Conservation (phyloP, 2,797 vertebrate genomes). For the Salmo trutta region DNA sequence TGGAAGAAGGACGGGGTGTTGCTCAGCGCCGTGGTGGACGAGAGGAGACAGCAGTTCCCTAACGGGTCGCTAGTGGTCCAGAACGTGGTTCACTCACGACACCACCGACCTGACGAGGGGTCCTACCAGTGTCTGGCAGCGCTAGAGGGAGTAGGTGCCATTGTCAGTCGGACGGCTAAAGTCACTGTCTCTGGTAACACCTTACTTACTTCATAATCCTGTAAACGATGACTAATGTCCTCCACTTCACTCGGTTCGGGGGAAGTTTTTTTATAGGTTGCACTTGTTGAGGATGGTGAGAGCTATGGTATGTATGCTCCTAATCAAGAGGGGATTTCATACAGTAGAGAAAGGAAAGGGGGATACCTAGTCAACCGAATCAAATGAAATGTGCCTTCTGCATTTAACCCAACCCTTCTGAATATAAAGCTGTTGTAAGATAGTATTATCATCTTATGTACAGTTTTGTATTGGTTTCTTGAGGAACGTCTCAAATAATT, state of each 20-base stretch:
- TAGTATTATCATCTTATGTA: background rate
- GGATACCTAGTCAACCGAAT: too few relatives aligned
- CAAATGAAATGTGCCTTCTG: too few relatives aligned
- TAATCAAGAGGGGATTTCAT: background rate
- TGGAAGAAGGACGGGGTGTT: constrained; percentile 90
- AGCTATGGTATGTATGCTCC: background rate
- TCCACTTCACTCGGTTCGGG: too few relatives aligned
- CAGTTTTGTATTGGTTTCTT: background rate
- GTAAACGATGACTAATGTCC: too few relatives aligned
- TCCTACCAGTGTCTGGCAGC: constrained; percentile 90
- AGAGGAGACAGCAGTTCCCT: constrained; percentile 81
- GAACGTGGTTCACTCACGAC: constrained; percentile 87
- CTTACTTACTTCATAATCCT: too few relatives aligned
- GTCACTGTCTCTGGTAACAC: constrained; percentile 88
- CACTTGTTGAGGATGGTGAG: too few relatives aligned
- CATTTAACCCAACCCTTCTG: too few relatives aligned
- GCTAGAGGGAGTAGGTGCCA: constrained; percentile 84
- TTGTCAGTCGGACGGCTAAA: constrained; percentile 84
- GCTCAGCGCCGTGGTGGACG: constrained; percentile 84
- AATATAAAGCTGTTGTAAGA: background rate
- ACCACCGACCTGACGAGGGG: constrained; percentile 91
- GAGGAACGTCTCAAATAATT: too few relatives aligned
- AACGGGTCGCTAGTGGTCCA: constrained; percentile 87
- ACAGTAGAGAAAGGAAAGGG: too few relatives aligned
- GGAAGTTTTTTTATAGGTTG: too few relatives aligned